A percentile compares a stretch with the other conserved stretches of the same genome.
Conservation (phyloP, 2,113 vertebrate species). For the Menura novaehollandiae region DNA sequence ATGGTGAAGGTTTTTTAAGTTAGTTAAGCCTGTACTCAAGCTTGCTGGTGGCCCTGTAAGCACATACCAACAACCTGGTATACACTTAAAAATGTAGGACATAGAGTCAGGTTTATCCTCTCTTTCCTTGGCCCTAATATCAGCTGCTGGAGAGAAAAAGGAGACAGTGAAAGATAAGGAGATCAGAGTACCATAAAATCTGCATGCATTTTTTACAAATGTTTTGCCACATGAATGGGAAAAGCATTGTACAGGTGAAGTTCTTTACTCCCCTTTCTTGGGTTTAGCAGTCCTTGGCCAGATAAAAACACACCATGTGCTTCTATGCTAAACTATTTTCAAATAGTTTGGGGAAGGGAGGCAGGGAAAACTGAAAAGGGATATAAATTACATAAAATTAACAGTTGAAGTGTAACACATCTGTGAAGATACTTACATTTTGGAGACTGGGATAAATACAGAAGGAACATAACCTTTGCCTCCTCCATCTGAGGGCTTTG, state of each 20-base stretch:
- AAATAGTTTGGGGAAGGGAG: neutral
- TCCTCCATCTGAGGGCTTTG: slow-evolving; percentile 76
- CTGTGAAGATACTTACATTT: slow-evolving; percentile 81
- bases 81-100: neutral
- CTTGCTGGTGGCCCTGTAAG: neutral
- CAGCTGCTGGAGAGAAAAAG: neutral
- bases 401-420: neutral
- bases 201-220: neutral
- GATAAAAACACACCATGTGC: neutral
- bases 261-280: neutral
- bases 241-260: neutral
- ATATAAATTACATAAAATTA: neutral
- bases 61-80: neutral
- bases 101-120: neutral
- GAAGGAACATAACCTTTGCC: slow-evolving; percentile 87
- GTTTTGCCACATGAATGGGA: neutral
- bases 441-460: slow-evolving; percentile 90
- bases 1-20: neutral
- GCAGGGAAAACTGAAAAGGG: neutral
- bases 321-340: neutral
- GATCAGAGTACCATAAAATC: neutral
- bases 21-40: neutral
- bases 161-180: neutral
- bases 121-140: neutral
- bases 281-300: neutral